A percentile compares a stretch with the other conserved stretches of the same genome.
phyloP scores from a whole-genome alignment of 2,113 vertebrate species.

The Anser cygnoides region DNA sequence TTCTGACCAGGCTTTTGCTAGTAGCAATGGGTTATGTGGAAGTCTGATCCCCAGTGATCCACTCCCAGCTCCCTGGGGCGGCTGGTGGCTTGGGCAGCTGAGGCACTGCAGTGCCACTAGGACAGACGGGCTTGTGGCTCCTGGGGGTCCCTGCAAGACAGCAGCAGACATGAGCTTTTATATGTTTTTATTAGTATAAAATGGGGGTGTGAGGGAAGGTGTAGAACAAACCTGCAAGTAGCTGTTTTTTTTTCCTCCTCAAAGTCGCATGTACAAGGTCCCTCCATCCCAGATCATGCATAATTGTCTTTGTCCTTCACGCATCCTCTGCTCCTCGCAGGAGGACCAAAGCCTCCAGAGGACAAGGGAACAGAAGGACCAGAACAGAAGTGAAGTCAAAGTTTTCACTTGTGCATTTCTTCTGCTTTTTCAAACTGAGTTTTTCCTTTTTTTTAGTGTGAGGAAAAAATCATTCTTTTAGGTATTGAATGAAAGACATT shows the following conservation, averaged over 20 bases:
- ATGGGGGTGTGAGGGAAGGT: no score
- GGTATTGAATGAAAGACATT: neutral
- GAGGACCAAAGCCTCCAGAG: neutral
- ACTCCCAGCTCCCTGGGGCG: neutral
- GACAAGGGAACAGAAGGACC: neutral
- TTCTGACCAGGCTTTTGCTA: neutral
- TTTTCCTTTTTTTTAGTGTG: neutral
- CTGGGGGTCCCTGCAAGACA: neutral
- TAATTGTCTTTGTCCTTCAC: neutral
- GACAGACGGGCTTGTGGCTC: neutral
- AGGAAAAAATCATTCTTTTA: neutral
- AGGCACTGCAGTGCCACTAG: fast-evolving
- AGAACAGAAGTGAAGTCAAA: neutral
- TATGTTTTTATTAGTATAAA: neutral
- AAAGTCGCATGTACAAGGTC: neutral
- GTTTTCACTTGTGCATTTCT: neutral
- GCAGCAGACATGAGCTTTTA: neutral
- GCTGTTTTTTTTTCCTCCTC: neutral
- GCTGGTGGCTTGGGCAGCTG: fast-evolving
- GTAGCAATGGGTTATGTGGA: fast-evolving
- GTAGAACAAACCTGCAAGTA: fast-evolving
- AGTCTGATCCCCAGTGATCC: neutral
- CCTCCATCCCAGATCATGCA: neutral
- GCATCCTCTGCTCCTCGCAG: neutral
- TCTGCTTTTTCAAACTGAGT: neutral